Conservation (phyloP, 2,888 invertebrate genomes). For the Cephus pygmeus region DNA sequence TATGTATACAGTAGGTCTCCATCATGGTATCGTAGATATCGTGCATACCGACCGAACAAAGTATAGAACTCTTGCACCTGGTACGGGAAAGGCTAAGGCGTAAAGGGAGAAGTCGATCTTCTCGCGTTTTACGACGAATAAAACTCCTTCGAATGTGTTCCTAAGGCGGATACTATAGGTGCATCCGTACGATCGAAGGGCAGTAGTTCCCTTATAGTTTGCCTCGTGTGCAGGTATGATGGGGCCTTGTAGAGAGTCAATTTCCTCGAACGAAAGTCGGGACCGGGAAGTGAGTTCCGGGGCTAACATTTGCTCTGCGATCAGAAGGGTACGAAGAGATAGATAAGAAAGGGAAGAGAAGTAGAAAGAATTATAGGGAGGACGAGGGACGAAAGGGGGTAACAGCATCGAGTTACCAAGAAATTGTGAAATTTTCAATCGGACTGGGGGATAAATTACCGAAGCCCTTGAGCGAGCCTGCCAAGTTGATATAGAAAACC, state of each 20-base stretch:
- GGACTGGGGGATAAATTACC: neutral
- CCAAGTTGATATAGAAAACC: neutral
- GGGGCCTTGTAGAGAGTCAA: slow-evolving; percentile 39
- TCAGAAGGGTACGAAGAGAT: neutral
- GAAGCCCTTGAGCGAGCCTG: neutral
- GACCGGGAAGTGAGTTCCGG: slow-evolving; percentile 19
- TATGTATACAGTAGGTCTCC: neutral
- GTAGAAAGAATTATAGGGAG: neutral
- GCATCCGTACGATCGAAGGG: slow-evolving; percentile 8
- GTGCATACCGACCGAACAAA: neutral
- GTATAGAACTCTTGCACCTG: neutral
- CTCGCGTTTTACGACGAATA: slow-evolving; percentile 43
- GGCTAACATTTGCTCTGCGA: neutral
- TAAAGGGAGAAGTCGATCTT: slow-evolving; percentile 24
- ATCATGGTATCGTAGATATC: neutral
- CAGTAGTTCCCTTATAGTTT: slow-evolving; percentile 32
- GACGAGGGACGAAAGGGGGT: neutral
- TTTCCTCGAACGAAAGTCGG: slow-evolving; percentile 39
- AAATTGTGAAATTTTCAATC: neutral
- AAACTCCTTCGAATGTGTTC: slow-evolving; percentile 36
- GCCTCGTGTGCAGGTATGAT: slow-evolving; percentile 22
- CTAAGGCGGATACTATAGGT: slow-evolving; percentile 20
- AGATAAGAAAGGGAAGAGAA: neutral
- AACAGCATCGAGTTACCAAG: slow-evolving; percentile 2
- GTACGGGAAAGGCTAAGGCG: neutral